A percentile compares a stretch with the other conserved stretches of the same genome.
Conservation (phyloP, 2,113 vertebrate species). For the Oophaga pumilio region DNA sequence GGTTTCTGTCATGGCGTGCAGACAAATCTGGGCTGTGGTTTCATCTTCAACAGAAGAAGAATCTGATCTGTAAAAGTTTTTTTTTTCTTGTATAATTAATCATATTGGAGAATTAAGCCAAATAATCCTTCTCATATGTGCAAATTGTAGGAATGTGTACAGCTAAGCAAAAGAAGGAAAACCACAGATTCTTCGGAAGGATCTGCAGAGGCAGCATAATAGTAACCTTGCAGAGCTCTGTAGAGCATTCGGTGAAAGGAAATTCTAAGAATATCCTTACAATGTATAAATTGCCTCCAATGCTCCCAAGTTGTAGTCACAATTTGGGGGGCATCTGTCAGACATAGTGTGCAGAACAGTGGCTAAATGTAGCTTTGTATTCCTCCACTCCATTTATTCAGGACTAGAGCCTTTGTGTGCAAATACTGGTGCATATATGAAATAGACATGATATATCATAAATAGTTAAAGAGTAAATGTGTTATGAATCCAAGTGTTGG, state of each 20-base stretch:
- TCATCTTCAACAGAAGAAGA: neutral
- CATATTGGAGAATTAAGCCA: constrained; percentile 22
- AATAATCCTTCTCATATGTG: constrained; percentile 49
- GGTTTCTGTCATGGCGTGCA: neutral
- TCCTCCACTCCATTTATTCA: no score
- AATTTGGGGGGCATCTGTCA: neutral
- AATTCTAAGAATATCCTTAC: neutral
- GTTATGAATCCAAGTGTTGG: no score
- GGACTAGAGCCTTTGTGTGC: no score
- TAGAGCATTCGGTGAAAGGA: neutral
- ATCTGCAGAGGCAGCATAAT: constrained; percentile 9
- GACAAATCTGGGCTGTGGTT: neutral
- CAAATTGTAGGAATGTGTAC: constrained; percentile 35
- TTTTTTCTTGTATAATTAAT: neutral
- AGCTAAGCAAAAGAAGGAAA: constrained; percentile 31
- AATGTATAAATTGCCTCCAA: neutral
- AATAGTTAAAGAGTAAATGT: no score
- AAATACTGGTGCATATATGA: no score
- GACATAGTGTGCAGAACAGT: neutral
- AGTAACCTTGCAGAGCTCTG: constrained; percentile 13
- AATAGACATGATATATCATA: no score
- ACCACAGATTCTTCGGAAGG: constrained; percentile 25
- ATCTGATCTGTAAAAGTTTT: neutral
- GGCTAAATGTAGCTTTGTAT: neutral
- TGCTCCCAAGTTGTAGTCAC: neutral